Evolutionary conservation across 2,797 vertebrate genomes (phyloP).

Genomic region (Caiman crocodilus): DNA sequence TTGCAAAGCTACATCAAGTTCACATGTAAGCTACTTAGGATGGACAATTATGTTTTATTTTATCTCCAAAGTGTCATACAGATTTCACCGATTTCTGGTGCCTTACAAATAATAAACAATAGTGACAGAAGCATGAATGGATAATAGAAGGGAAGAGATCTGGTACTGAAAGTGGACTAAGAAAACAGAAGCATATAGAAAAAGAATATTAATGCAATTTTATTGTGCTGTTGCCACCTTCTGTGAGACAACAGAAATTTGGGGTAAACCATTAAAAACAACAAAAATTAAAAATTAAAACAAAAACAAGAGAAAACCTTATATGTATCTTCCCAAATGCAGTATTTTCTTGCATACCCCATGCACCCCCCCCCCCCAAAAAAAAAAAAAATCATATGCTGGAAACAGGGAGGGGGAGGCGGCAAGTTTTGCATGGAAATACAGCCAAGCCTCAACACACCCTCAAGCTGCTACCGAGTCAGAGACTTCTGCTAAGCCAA

Average conservation of each 20-base stretch:
- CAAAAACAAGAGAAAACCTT: too few species aligned
- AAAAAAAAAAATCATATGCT: too few species aligned
- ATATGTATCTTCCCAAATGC: background rate
- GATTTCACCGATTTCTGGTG: background rate
- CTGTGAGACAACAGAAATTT: background rate
- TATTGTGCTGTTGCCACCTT: background rate
- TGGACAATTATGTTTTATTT: background rate
- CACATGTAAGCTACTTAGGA: background rate
- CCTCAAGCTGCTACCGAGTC: too few species aligned
- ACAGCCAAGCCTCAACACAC: too few species aligned
- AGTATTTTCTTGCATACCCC: too few species aligned
- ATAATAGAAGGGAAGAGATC: background rate
- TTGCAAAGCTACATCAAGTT: background rate
- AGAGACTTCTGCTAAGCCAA: too few species aligned
- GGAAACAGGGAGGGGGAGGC: too few species aligned
- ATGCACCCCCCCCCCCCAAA: too few species aligned
- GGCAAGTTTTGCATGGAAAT: too few species aligned
- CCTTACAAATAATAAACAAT: background rate
- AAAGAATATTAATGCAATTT: background rate
- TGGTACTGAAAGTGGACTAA: rapidly evolving
- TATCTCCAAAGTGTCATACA: background rate
- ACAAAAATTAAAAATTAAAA: background rate
- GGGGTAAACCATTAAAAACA: background rate
- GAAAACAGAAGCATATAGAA: background rate
- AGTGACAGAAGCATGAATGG: background rate